Evolutionary conservation across 30 jellyfish, hydroid and myxozoan genomes (phyloP).

Genomic region (Chironex yamaguchii): DNA sequence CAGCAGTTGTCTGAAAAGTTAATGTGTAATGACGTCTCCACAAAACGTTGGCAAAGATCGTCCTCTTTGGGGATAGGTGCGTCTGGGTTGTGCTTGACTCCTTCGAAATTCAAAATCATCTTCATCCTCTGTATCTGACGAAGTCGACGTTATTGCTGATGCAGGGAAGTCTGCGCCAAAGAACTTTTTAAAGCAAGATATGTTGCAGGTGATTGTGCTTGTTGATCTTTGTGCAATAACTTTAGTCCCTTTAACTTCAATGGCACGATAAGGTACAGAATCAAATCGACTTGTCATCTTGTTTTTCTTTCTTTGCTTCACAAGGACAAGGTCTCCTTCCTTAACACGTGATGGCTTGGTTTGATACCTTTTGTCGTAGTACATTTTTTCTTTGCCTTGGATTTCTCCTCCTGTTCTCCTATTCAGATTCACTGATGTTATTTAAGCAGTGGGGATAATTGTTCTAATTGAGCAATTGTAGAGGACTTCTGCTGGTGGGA

Average conservation of each 20-base stretch:
- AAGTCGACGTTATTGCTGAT: no score
- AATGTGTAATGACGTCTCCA: no score
- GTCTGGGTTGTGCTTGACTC: no score
- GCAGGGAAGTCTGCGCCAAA: conserved; percentile 2
- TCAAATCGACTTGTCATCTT: background rate
- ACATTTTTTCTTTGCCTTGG: conserved; percentile 1
- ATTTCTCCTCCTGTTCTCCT: background rate
- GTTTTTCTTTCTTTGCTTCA: conserved; percentile 25
- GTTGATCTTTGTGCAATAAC: conserved; percentile 6
- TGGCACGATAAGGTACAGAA: background rate
- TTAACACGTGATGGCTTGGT: background rate
- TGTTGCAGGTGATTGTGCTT: background rate
- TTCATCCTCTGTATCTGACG: no score
- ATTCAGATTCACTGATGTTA: background rate
- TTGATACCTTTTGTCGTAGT: conserved; percentile 16
- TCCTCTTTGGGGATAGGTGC: no score
- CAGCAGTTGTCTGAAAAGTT: no score
- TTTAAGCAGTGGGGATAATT: background rate
- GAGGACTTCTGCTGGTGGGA: background rate
- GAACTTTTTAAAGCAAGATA: conserved; percentile 2
- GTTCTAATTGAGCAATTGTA: background rate
- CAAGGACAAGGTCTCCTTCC: conserved; percentile 29
- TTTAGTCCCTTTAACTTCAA: conserved; percentile 9
- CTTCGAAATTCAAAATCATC: no score
- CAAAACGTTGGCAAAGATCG: no score